These are phyloP conservation scores for Amblyjoppa fuscipennis DNA, from an alignment of 2,888 invertebrate species.

Conservation along the genomic window DNA sequence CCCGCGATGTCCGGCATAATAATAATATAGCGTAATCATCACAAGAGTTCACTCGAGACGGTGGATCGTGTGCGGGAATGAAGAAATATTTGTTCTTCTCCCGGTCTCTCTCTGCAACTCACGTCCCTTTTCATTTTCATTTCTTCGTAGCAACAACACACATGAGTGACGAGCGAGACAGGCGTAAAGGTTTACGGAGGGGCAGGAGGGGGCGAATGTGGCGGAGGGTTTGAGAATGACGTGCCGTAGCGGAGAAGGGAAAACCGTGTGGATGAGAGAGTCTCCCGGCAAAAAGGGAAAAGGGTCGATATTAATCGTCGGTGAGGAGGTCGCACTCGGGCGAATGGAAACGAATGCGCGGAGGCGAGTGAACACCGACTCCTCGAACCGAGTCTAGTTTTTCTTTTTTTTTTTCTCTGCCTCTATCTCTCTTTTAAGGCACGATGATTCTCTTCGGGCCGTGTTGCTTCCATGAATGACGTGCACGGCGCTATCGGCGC, in stretches of 20 bases:
- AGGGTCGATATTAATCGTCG: conserved; percentile 67
- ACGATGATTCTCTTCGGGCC: conserved; percentile 15
- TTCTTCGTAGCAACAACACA: conserved; percentile 55
- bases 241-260: conserved; percentile 26
- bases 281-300: conserved; percentile 50
- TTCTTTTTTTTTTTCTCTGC: conserved; percentile 15
- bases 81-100: conserved; percentile 57
- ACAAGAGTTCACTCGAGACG: conserved; percentile 34
- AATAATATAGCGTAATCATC: conserved; percentile 43
- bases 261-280: conserved; percentile 59
- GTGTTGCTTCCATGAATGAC: conserved; percentile 31
- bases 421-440: conserved; percentile 21
- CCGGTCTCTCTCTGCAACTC: conserved; percentile 20
- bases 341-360: conserved; percentile 59
- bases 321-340: conserved; percentile 42
- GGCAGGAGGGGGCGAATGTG: not conserved
- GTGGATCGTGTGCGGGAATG: conserved; percentile 30
- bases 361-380: conserved; percentile 43
- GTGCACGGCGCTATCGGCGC: conserved; percentile 9
- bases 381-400: conserved; percentile 33
- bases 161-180: conserved; percentile 63
- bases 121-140: conserved; percentile 65
- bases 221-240: conserved; percentile 15
- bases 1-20: not conserved
- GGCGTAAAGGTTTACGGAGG: conserved; percentile 50